Conservation (phyloP, 2,113 vertebrate genomes). For the Anarhynchus alexandrinus region DNA sequence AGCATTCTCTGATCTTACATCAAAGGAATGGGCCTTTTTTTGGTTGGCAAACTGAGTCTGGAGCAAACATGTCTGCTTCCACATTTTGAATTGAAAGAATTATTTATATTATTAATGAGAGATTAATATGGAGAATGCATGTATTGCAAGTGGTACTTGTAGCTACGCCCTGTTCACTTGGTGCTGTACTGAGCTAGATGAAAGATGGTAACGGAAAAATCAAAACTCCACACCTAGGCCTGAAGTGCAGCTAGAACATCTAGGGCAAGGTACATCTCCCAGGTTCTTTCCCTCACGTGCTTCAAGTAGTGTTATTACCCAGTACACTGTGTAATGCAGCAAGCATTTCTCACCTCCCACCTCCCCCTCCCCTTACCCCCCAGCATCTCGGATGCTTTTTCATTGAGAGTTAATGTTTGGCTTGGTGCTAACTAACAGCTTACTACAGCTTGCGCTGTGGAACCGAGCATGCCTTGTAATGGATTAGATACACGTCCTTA, state of each 20-base stretch:
- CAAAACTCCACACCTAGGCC: background rate
- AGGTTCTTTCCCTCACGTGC: background rate
- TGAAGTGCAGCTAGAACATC: background rate
- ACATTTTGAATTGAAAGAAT: background rate
- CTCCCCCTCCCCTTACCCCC: background rate
- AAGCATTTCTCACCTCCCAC: background rate
- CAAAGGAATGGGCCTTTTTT: constrained; percentile 10
- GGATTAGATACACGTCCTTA: background rate
- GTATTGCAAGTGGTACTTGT: background rate
- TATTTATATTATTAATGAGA: background rate
- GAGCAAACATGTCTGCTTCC: background rate
- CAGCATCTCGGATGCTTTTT: background rate
- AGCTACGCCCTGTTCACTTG: background rate
- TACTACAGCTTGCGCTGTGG: background rate
- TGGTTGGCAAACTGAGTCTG: background rate
- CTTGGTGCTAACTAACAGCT: constrained; percentile 17
- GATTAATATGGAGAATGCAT: background rate
- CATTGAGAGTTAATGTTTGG: background rate
- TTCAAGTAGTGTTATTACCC: background rate
- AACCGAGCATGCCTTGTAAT: background rate
- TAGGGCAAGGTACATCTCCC: background rate
- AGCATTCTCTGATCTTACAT: background rate
- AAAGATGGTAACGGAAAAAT: background rate
- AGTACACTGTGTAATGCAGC: background rate
- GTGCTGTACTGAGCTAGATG: background rate